Evolutionary conservation across 35 echinoderm and acorn worm species (phyloP).

Genomic region (Patiria miniata): DNA sequence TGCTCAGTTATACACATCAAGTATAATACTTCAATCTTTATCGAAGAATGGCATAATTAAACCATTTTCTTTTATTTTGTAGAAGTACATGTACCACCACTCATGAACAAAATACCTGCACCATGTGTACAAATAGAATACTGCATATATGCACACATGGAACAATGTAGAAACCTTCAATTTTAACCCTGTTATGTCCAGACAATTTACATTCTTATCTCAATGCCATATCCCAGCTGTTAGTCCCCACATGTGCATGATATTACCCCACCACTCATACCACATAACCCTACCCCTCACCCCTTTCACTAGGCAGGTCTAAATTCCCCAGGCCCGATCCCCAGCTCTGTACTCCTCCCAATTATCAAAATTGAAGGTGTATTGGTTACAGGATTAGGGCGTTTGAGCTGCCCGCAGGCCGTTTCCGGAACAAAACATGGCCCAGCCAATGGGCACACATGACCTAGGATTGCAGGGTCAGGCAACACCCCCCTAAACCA

Average conservation of each 20-base stretch:
- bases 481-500: neutral
- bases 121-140: no score
- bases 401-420: conserved; percentile 9
- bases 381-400: conserved; percentile 23
- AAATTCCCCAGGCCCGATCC: neutral
- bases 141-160: no score
- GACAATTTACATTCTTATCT: no score
- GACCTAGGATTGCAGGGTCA: conserved; percentile 8
- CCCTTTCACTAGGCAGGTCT: neutral
- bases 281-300: neutral
- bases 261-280: neutral
- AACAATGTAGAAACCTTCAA: no score
- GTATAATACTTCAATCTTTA: no score
- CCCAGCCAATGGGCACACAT: neutral
- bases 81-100: no score
- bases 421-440: conserved; percentile 22
- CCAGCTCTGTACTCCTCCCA: neutral
- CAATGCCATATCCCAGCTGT: no score
- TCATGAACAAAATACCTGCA: no score
- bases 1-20: no score
- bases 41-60: no score
- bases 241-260: neutral
- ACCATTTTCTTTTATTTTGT: no score
- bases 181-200: no score
- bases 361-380: conserved; percentile 29